A percentile compares a stretch with the other conserved stretches of the same genome.
Evolutionary conservation across 2,888 invertebrate species (phyloP).

Genomic region (Aromia moschata): DNA sequence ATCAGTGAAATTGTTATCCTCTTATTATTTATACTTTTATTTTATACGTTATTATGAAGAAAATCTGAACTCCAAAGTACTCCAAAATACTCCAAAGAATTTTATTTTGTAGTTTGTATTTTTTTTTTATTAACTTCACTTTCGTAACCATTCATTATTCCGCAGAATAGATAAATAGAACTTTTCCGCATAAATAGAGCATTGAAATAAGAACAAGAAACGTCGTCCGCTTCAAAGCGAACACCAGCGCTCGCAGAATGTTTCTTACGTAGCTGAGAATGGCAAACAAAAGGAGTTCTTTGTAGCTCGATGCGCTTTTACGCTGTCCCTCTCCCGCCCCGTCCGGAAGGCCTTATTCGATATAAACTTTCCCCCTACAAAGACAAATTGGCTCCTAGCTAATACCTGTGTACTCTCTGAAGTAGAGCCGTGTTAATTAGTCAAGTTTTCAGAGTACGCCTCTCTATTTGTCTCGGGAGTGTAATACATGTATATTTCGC

Average conservation of each 20-base stretch:
- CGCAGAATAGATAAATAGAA: too few relatives aligned
- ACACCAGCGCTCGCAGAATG: neutral
- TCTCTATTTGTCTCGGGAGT: constrained; percentile 22
- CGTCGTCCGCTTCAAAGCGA: too few relatives aligned
- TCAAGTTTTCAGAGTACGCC: constrained; percentile 24
- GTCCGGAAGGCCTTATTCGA: neutral
- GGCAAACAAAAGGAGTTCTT: neutral
- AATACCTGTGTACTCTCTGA: constrained; percentile 16
- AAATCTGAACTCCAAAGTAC: too few relatives aligned
- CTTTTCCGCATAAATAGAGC: too few relatives aligned
- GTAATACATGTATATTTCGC: constrained; percentile 24
- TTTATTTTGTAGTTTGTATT: too few relatives aligned
- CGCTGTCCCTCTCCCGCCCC: neutral
- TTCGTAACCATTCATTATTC: too few relatives aligned
- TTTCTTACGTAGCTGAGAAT: constrained; percentile 2
- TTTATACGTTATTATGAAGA: too few relatives aligned
- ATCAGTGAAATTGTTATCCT: too few relatives aligned
- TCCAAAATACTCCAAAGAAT: too few relatives aligned
- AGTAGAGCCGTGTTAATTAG: constrained; percentile 27
- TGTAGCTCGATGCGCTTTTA: neutral
- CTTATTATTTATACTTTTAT: too few relatives aligned
- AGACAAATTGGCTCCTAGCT: constrained; percentile 11
- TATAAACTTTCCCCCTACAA: constrained; percentile 8
- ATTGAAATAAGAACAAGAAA: too few relatives aligned
- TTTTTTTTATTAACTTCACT: too few relatives aligned